Evolutionary conservation across 2,113 vertebrate genomes (phyloP).

Genomic region (Zosterops japonicus): DNA sequence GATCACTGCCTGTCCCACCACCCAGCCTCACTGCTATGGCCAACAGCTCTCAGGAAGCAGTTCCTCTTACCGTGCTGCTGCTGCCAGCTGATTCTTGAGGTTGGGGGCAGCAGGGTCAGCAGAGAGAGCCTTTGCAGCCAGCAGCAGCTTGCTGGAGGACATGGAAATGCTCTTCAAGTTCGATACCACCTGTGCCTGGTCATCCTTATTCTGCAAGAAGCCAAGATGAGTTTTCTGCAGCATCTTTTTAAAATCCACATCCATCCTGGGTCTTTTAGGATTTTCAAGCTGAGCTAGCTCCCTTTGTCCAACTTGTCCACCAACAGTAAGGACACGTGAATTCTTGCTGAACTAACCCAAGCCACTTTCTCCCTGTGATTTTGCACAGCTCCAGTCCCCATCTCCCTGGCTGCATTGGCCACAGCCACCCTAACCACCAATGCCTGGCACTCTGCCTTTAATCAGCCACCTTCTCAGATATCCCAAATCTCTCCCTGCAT

Average conservation of each 20-base stretch:
- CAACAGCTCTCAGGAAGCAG: background rate
- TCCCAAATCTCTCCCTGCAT: background rate
- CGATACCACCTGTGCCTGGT: constrained; percentile 90
- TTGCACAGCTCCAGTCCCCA: background rate
- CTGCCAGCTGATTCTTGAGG: constrained; percentile 95
- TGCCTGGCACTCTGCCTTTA: background rate
- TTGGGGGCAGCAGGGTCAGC: constrained; percentile 91
- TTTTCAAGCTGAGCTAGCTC: background rate
- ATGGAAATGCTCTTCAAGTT: constrained; percentile 98
- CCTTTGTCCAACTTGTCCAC: fast-evolving
- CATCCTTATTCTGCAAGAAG: constrained; percentile 85
- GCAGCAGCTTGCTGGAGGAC: constrained; percentile 95
- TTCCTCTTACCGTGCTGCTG: constrained; percentile 85
- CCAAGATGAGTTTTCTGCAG: background rate
- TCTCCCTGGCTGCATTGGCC: fast-evolving
- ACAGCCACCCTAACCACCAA: background rate
- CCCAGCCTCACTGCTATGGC: background rate
- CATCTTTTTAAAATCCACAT: background rate
- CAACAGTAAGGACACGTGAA: background rate
- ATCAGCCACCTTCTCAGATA: background rate
- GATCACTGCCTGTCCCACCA: background rate
- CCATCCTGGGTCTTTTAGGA: background rate
- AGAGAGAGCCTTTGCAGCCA: constrained; percentile 93
- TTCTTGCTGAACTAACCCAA: background rate
- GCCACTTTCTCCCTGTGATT: background rate